Evolutionary conservation across 2,888 invertebrate species (phyloP).

Genomic region (Rhamnusium bicolor): DNA sequence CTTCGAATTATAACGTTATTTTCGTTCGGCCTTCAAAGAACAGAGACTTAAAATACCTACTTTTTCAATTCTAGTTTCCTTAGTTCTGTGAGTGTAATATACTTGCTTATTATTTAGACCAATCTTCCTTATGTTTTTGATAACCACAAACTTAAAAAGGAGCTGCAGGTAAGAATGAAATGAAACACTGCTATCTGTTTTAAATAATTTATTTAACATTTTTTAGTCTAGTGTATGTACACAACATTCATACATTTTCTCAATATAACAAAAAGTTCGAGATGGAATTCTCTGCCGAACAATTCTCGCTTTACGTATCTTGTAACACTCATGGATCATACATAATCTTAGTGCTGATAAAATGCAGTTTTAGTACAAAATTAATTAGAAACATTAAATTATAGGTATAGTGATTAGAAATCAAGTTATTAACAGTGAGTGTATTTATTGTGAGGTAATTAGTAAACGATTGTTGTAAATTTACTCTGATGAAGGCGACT

Average conservation of each 20-base stretch:
- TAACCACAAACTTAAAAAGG: background rate
- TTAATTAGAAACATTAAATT: too few species aligned
- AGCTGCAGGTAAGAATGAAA: background rate
- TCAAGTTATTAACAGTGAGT: too few species aligned
- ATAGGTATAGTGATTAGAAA: too few species aligned
- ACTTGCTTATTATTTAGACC: too few species aligned
- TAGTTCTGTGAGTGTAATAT: too few species aligned
- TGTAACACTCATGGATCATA: background rate
- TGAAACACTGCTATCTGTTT: conserved; percentile 40
- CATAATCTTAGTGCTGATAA: background rate
- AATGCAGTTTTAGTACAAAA: background rate
- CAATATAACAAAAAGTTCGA: conserved; percentile 48
- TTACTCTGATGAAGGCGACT: too few species aligned
- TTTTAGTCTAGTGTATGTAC: conserved; percentile 68
- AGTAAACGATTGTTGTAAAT: too few species aligned
- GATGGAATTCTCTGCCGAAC: conserved; percentile 29
- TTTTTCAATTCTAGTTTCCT: too few species aligned
- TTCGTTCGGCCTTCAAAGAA: too few species aligned
- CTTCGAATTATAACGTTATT: too few species aligned
- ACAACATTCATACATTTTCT: conserved; percentile 64
- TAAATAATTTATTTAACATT: conserved; percentile 68
- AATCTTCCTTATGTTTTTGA: background rate
- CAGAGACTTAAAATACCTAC: too few species aligned
- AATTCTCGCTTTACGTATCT: background rate
- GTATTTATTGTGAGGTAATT: too few species aligned